These are phyloP conservation scores for Drosophila lacicola DNA, from an alignment of 2,888 invertebrate species.

Conservation along the genomic window DNA sequence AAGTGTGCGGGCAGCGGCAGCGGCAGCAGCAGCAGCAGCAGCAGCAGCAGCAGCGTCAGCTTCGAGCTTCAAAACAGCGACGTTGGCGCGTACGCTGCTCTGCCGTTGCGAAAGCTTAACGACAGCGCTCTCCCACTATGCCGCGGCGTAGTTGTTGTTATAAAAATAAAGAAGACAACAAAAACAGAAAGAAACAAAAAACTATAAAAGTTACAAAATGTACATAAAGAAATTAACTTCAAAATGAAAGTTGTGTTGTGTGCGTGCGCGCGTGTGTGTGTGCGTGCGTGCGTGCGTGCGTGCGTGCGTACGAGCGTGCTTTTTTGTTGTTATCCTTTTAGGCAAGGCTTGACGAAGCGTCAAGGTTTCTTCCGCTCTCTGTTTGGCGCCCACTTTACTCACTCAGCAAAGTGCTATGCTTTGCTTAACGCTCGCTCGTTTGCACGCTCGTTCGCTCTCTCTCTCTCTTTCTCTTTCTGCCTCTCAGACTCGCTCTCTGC, in stretches of 20 bases:
- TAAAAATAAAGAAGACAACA: conserved; percentile 23
- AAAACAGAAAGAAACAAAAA: conserved; percentile 13
- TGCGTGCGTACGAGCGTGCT: not conserved
- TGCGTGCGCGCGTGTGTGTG: conserved; percentile 7
- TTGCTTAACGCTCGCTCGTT: conserved; percentile 6
- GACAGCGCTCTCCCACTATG: conserved; percentile 26
- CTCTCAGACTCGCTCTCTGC: conserved; percentile 4
- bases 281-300: not conserved
- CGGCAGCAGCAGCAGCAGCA: not conserved
- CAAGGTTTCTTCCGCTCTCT: conserved; percentile 41
- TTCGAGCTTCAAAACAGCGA: conserved; percentile 48
- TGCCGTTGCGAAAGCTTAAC: conserved; percentile 38
- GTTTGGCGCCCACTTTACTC: conserved; percentile 17
- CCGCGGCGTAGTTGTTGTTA: conserved; percentile 52
- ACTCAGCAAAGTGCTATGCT: conserved; percentile 23
- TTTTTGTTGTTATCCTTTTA: conserved; percentile 47
- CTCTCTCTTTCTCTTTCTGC: not conserved
- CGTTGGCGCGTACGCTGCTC: conserved; percentile 36
- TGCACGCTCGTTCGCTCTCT: conserved; percentile 3
- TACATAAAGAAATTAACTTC: conserved; percentile 7
- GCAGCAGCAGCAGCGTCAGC: conserved; percentile 24
- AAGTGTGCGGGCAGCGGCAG: conserved; percentile 39
- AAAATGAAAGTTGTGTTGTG: conserved; percentile 4
- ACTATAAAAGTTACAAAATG: conserved; percentile 1
- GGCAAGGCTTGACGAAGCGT: conserved; percentile 37